These are phyloP conservation scores for Dendropsophus ebraccatus DNA, from an alignment of 2,113 vertebrate genomes.

Conservation along the genomic window DNA sequence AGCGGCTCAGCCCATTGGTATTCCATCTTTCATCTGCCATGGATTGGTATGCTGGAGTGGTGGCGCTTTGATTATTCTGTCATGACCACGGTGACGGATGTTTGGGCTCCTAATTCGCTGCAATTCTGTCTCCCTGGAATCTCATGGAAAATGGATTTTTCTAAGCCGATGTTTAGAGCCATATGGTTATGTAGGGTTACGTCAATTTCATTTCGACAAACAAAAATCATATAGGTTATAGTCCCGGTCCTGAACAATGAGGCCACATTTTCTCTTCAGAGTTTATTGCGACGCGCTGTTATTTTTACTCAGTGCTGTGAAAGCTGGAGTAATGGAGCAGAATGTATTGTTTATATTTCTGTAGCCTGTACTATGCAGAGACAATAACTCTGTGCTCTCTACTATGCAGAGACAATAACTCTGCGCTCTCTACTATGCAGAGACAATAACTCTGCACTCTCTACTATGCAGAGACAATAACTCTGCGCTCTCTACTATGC, in stretches of 20 bases:
- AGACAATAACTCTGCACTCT: no score
- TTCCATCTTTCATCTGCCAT: conserved; percentile 26
- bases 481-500: no score
- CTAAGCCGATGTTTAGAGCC: conserved; percentile 20
- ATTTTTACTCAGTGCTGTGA: background rate
- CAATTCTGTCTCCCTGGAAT: conserved; percentile 31
- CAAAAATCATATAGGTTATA: conserved; percentile 8
- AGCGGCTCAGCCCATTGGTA: conserved; percentile 16
- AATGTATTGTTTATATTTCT: background rate
- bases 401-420: no score
- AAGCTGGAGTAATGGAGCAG: background rate
- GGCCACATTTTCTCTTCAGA: background rate
- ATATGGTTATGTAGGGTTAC: conserved; percentile 42
- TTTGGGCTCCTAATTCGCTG: conserved; percentile 41
- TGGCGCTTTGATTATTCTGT: conserved; percentile 77
- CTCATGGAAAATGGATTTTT: conserved; percentile 23
- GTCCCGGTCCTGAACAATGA: background rate
- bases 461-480: no score
- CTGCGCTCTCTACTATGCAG: no score
- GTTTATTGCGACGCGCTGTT: background rate
- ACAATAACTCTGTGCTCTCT: no score
- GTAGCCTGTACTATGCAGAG: no score
- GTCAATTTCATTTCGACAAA: conserved; percentile 22
- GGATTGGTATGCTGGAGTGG: conserved; percentile 64
- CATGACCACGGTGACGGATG: conserved; percentile 65